Conservation (phyloP, 2,888 invertebrate species). For the Oscheius sp. region DNA sequence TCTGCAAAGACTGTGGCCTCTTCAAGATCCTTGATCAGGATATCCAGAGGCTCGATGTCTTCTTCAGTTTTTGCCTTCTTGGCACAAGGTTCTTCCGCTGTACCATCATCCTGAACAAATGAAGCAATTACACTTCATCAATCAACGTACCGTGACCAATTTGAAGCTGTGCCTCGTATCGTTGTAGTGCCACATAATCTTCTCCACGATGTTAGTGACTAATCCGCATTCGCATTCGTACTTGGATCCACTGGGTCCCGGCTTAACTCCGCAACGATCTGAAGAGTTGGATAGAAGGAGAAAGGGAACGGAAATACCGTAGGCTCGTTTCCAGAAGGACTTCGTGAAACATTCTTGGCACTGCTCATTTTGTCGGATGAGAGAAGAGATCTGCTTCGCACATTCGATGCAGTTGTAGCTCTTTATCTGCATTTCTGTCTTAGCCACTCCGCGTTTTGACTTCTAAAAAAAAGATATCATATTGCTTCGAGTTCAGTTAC, state of each 20-base stretch:
- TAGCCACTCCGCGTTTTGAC: not conserved
- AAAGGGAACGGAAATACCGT: not conserved
- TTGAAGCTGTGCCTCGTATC: conserved; percentile 4
- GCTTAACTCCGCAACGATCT: conserved; percentile 1
- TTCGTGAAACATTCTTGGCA: not conserved
- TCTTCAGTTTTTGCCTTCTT: too few species aligned
- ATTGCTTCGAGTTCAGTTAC: not conserved
- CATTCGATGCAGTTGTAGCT: conserved; percentile 6
- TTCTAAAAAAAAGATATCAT: conserved; percentile 1
- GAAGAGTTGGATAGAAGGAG: not conserved
- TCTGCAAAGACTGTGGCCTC: not conserved
- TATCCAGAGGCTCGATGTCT: too few species aligned
- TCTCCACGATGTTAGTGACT: not conserved
- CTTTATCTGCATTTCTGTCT: not conserved
- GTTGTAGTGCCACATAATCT: not conserved
- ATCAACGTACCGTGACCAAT: not conserved
- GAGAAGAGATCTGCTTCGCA: not conserved
- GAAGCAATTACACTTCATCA: not conserved
- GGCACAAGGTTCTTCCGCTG: too few species aligned
- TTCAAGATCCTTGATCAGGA: not conserved
- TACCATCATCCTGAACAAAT: not conserved
- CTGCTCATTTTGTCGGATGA: not conserved
- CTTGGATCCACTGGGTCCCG: not conserved
- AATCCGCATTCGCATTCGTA: conserved; percentile 8
- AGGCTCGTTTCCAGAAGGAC: conserved; percentile 5